phyloP scores from a whole-genome alignment of 2,113 vertebrate species.

The human region DNA sequence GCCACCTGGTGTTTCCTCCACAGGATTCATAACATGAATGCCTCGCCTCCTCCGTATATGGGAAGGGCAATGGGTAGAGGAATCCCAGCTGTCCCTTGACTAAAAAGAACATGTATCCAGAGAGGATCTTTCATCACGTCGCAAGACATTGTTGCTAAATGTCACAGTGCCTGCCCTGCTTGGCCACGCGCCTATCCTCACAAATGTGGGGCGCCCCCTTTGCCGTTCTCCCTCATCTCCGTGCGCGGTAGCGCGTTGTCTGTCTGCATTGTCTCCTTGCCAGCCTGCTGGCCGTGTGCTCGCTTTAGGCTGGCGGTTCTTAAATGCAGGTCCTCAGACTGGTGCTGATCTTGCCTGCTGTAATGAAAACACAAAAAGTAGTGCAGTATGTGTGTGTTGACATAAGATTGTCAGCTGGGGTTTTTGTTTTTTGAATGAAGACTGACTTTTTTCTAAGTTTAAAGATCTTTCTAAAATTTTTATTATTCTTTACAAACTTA shows the following conservation, averaged over 20 bases:
- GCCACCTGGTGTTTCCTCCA: background rate
- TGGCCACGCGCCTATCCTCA: accelerated
- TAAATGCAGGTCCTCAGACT: background rate
- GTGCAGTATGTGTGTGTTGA: accelerated
- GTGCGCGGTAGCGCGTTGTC: accelerated
- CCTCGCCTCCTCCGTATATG: background rate
- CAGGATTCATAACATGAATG: background rate
- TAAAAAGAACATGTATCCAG: background rate
- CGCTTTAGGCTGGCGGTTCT: background rate
- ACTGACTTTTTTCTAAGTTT: background rate
- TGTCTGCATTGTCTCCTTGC: accelerated
- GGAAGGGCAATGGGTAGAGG: background rate
- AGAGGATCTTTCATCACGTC: accelerated
- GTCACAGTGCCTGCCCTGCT: background rate
- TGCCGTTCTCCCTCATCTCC: accelerated
- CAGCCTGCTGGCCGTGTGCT: background rate
- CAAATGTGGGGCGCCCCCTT: accelerated
- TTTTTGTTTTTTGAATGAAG: background rate
- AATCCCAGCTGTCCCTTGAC: background rate
- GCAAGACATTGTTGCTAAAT: accelerated
- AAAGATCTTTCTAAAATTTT: background rate
- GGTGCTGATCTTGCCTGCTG: background rate
- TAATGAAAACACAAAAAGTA: background rate
- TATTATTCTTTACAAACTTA: background rate
- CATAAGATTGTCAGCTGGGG: accelerated